Evolutionary conservation across 2,888 invertebrate species (phyloP).

Genomic region (Rhimphoctona megacephalus): DNA sequence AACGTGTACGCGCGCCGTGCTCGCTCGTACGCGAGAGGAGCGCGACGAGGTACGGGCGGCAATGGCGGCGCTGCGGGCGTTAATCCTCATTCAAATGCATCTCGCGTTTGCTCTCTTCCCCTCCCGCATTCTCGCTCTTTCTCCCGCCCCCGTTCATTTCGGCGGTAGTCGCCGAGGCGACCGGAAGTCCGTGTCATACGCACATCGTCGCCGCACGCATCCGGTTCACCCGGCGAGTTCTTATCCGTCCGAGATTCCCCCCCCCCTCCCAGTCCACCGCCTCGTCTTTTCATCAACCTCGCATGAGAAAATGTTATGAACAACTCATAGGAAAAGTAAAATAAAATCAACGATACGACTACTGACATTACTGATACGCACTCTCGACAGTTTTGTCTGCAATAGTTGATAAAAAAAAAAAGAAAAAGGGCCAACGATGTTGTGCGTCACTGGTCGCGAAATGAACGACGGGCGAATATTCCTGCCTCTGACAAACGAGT

Average conservation of each 20-base stretch:
- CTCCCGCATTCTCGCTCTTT: conserved; percentile 70
- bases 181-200: conserved; percentile 83
- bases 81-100: conserved; percentile 83
- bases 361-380: background rate
- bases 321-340: background rate
- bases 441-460: background rate
- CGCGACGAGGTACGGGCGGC: background rate
- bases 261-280: background rate
- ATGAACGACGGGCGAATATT: background rate
- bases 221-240: conserved; percentile 77
- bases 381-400: background rate
- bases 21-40: conserved; percentile 2
- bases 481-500: too few species aligned
- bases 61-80: conserved; percentile 9
- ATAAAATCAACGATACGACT: background rate
- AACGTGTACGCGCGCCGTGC: background rate
- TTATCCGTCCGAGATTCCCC: conserved; percentile 71
- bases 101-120: conserved; percentile 76
- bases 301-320: background rate
- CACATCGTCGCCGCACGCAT: conserved; percentile 81
- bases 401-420: background rate
- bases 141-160: conserved; percentile 26
- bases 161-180: conserved; percentile 74
- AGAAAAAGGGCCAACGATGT: background rate
- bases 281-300: conserved; percentile 4